phyloP scores from a whole-genome alignment of 30 jellyfish, hydroid and myxozoan species.

The Hydractinia echinata region DNA sequence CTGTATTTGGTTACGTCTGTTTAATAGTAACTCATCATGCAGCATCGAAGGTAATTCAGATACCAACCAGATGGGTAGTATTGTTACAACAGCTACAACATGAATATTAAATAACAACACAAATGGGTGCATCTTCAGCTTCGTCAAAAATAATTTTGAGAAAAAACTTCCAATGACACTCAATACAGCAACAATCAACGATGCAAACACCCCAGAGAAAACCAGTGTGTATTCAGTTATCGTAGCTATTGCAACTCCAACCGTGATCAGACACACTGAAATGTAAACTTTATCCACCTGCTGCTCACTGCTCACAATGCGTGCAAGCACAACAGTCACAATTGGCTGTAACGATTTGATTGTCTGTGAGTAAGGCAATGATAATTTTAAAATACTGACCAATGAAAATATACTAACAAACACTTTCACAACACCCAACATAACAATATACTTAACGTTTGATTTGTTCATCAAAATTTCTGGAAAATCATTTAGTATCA shows the following conservation, averaged over 20 bases:
- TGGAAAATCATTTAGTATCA: conserved; percentile 42
- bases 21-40: background rate
- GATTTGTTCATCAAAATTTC: conserved; percentile 42
- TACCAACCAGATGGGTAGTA: conserved; percentile 27
- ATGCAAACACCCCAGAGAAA: conserved; percentile 59
- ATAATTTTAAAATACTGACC: conserved; percentile 62
- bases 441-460: conserved; percentile 23
- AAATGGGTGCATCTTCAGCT: conserved; percentile 24
- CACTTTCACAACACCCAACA: conserved; percentile 58
- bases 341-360: conserved; percentile 32
- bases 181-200: conserved; percentile 51
- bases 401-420: conserved; percentile 56
- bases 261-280: conserved; percentile 61
- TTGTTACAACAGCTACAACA: conserved; percentile 3
- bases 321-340: conserved; percentile 12
- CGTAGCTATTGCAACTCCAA: conserved; percentile 92
- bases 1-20: background rate
- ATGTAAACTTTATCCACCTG: conserved; percentile 29
- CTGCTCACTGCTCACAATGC: background rate
- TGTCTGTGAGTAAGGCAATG: conserved; percentile 82
- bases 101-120: conserved; percentile 22
- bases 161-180: conserved; percentile 47
- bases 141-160: background rate
- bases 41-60: conserved; percentile 12
- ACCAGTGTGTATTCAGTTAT: conserved; percentile 76